phyloP scores from a whole-genome alignment of 2,797 vertebrate genomes.

The Atherinosoma microstoma region DNA sequence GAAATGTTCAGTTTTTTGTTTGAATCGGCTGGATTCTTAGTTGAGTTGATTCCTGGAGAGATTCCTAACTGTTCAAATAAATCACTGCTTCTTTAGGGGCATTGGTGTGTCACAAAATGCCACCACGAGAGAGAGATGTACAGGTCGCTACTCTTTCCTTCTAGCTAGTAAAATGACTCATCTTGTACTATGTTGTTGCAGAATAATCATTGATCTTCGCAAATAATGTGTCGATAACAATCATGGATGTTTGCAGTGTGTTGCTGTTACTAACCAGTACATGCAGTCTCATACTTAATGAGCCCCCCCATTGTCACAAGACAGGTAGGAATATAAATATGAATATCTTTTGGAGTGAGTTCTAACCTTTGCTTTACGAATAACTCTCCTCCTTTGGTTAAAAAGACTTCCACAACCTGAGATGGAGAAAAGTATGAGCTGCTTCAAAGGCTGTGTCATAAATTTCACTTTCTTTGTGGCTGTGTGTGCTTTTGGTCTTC shows the following conservation, averaged over 20 bases:
- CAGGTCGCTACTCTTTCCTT: constrained; percentile 6
- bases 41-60: constrained; percentile 16
- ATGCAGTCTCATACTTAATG: too few species aligned
- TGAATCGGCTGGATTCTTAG: constrained; percentile 7
- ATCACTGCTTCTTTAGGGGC: constrained; percentile 11
- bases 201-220: too few species aligned
- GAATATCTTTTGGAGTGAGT: too few species aligned
- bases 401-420: too few species aligned
- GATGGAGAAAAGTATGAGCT: neutral
- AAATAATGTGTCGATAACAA: constrained; percentile 14
- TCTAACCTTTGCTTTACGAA: too few species aligned
- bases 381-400: too few species aligned
- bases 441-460: too few species aligned
- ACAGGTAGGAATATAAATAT: too few species aligned
- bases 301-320: too few species aligned
- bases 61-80: constrained; percentile 21
- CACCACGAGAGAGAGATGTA: constrained; percentile 15
- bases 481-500: neutral
- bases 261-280: neutral
- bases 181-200: neutral
- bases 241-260: neutral
- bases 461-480: neutral
- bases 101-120: constrained; percentile 9
- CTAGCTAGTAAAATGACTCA: neutral
- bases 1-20: constrained; percentile 16